Conservation (phyloP, 2,797 vertebrate species). For the Petrocephalus schoutedeni region DNA sequence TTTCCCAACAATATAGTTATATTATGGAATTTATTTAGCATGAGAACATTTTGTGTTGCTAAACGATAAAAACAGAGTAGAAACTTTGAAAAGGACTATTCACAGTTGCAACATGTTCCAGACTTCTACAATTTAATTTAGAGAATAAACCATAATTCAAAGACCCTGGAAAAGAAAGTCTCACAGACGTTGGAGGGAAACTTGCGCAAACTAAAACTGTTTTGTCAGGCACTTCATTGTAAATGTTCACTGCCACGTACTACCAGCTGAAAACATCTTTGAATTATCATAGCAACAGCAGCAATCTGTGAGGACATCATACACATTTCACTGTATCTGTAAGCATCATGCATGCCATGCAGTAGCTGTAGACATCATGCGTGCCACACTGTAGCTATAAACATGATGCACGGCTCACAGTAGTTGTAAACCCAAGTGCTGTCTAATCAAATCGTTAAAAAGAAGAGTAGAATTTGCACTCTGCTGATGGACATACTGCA, state of each 20-base stretch:
- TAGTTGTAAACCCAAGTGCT: not conserved
- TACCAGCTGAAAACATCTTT: not conserved
- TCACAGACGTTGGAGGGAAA: not conserved
- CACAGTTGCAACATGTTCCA: not conserved
- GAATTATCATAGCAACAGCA: not conserved
- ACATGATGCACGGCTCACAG: not conserved
- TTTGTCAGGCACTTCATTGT: not conserved
- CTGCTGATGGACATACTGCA: constrained; percentile 4
- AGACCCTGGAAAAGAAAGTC: not conserved
- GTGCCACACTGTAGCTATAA: not conserved
- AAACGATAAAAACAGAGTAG: not conserved
- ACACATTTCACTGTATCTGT: not conserved
- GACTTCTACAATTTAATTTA: not conserved
- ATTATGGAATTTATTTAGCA: too few relatives aligned
- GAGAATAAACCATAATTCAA: not conserved
- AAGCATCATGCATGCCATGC: not conserved
- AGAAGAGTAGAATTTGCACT: not conserved
- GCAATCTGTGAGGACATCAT: not conserved
- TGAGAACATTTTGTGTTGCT: too few relatives aligned
- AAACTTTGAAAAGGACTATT: not conserved
- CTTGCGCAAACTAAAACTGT: not conserved
- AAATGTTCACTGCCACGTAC: not conserved
- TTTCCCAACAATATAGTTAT: too few relatives aligned
- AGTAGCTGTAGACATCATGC: not conserved
- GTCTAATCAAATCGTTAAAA: not conserved